Conservation (phyloP, 1,140 invertebrate species). For the Eupristina koningsbergeri region DNA sequence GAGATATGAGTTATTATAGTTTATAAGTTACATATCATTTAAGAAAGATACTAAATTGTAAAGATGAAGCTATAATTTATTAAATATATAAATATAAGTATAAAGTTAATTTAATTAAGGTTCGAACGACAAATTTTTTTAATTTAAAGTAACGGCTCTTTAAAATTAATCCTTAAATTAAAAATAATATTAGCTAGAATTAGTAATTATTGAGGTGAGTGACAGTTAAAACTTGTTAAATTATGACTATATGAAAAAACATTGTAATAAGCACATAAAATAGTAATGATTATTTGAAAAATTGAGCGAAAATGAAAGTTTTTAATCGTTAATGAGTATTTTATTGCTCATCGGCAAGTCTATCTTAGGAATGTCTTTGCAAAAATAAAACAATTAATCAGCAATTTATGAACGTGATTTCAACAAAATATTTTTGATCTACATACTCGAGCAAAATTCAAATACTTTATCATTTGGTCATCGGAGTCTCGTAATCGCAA, state of each 20-base stretch:
- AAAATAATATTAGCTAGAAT: too few relatives aligned
- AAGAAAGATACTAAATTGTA: not conserved
- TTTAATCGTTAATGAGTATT: not conserved
- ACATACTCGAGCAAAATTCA: slow-evolving; percentile 8
- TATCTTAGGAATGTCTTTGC: not conserved
- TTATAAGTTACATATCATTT: not conserved
- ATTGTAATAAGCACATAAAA: too few relatives aligned
- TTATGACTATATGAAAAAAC: too few relatives aligned
- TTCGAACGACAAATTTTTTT: too few relatives aligned
- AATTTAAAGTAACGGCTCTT: too few relatives aligned
- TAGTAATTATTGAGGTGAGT: too few relatives aligned
- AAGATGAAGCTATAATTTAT: too few relatives aligned
- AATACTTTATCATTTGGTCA: not conserved
- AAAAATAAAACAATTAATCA: slow-evolving; percentile 1
- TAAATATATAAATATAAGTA: too few relatives aligned
- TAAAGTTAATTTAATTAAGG: too few relatives aligned
- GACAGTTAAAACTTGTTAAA: too few relatives aligned
- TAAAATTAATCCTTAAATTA: too few relatives aligned
- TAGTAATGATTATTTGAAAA: not conserved
- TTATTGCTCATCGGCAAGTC: not conserved
- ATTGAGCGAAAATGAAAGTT: not conserved
- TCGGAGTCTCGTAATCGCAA: not conserved
- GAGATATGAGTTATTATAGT: not conserved
- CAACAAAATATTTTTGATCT: slow-evolving; percentile 3
- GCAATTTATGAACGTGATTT: not conserved